A percentile compares a stretch with the other conserved stretches of the same genome.
Evolutionary conservation across 2,113 vertebrate species (phyloP).

Genomic region (Syrmaticus mikado): DNA sequence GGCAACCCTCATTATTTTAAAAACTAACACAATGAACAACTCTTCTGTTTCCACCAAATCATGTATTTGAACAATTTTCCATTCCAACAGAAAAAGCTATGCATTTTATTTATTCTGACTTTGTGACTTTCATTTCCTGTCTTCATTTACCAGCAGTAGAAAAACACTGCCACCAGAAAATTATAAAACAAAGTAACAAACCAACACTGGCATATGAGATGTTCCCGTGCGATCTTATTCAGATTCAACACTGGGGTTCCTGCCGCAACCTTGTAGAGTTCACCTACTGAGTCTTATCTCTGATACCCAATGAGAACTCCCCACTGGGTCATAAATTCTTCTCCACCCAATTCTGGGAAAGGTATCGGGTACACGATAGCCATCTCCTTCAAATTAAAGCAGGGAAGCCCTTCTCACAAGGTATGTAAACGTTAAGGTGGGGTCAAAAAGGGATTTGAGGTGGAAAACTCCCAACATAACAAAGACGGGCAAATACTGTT

Average conservation of each 20-base stretch:
- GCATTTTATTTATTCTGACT: background rate
- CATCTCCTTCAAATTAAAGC: background rate
- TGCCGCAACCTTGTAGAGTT: background rate
- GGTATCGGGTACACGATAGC: background rate
- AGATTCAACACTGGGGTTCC: background rate
- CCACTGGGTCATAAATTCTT: background rate
- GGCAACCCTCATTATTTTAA: background rate
- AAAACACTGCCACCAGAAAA: background rate
- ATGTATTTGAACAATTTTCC: background rate
- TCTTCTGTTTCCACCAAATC: background rate
- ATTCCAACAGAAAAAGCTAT: background rate
- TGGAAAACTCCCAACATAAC: background rate
- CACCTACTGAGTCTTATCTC: background rate
- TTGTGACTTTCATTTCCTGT: background rate
- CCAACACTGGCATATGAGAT: background rate
- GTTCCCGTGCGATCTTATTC: background rate
- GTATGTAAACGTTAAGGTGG: background rate
- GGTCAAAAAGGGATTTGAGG: constrained; percentile 7
- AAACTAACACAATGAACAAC: background rate
- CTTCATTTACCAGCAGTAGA: background rate
- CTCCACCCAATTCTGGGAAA: background rate
- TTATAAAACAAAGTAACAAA: background rate
- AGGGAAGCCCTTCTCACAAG: background rate
- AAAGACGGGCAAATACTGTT: background rate
- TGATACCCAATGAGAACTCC: background rate